Evolutionary conservation across 1,140 invertebrate genomes (phyloP).

Genomic region (Drosophila persimilis): DNA sequence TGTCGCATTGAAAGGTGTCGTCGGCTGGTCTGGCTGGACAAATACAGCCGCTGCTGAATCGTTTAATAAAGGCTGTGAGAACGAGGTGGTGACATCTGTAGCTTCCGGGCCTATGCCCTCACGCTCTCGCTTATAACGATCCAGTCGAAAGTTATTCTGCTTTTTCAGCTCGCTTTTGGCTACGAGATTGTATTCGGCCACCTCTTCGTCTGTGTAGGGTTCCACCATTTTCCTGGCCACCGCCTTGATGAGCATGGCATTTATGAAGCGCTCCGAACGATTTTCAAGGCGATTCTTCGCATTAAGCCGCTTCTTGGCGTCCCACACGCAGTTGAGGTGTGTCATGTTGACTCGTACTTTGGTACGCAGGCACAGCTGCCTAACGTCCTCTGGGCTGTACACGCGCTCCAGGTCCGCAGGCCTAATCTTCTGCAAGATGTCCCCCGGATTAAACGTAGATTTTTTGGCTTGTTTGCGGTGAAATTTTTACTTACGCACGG

Average conservation of each 20-base stretch:
- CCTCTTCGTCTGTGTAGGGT: constrained; percentile 30
- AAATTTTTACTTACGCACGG: constrained; percentile 12
- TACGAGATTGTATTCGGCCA: background rate
- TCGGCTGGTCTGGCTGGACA: no score
- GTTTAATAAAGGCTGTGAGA: no score
- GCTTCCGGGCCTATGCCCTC: no score
- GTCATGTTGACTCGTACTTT: constrained; percentile 50
- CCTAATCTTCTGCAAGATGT: constrained; percentile 40
- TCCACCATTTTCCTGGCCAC: constrained; percentile 31
- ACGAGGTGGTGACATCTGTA: no score
- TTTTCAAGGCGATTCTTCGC: constrained; percentile 30
- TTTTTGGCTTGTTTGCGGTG: background rate
- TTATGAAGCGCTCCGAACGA: constrained; percentile 31
- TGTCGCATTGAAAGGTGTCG: no score
- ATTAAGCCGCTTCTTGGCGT: constrained; percentile 39
- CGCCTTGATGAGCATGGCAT: constrained; percentile 47
- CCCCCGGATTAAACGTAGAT: background rate
- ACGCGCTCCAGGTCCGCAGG: constrained; percentile 33
- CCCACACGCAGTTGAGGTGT: constrained; percentile 36
- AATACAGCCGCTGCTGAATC: no score
- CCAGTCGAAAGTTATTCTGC: constrained; percentile 32
- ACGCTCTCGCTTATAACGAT: constrained; percentile 28
- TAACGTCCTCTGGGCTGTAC: constrained; percentile 24
- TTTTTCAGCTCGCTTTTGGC: constrained; percentile 32
- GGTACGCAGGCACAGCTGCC: constrained; percentile 44